Conservation (phyloP, 2,888 invertebrate species). For the Periphyllus acericola region DNA sequence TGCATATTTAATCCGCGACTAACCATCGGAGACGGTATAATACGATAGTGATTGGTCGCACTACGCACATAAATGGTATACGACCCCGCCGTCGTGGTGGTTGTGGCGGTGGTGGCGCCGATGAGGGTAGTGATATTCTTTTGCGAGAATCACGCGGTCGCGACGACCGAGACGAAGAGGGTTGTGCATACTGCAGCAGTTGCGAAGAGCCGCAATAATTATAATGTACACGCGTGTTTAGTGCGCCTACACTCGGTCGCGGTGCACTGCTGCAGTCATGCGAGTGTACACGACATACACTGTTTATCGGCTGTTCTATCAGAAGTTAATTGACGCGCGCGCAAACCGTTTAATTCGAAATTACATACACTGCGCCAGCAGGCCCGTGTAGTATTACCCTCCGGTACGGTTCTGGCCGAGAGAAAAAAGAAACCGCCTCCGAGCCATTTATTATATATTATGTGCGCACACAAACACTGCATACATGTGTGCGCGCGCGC, state of each 20-base stretch:
- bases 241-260: too few species aligned
- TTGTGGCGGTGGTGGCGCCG: not conserved
- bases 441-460: not conserved
- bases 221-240: not conserved
- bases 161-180: not conserved
- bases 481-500: too few species aligned
- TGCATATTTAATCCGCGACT: not conserved
- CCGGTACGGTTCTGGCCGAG: conserved; percentile 11
- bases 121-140: not conserved
- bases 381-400: conserved; percentile 20
- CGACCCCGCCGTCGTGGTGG: not conserved
- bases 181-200: not conserved
- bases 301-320: not conserved
- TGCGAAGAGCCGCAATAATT: not conserved
- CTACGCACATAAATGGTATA: too few species aligned
- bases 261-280: too few species aligned
- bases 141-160: conserved; percentile 34
- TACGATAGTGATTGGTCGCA: too few species aligned
- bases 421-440: conserved; percentile 22
- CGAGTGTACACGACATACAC: not conserved
- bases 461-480: not conserved
- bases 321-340: conserved; percentile 16
- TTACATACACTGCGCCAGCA: not conserved
- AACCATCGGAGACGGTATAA: not conserved
- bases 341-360: conserved; percentile 47